Percentiles rank a stretch among this genome's conserved stretches.
phyloP scores from a whole-genome alignment of 2,113 vertebrate species.

The Crotalus tigris region DNA sequence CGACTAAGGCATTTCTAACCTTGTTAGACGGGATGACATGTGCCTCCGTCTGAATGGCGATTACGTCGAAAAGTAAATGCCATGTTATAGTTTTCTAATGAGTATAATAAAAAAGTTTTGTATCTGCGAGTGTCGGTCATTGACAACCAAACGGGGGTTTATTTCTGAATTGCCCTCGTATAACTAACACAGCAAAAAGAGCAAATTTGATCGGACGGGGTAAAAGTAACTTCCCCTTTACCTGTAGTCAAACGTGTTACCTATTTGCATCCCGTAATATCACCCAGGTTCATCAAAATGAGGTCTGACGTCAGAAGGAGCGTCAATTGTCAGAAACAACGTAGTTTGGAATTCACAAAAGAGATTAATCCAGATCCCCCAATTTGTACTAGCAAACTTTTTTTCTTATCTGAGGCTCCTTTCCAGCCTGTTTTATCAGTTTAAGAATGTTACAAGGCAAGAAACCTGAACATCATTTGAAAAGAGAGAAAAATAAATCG shows the following conservation, averaged over 20 bases:
- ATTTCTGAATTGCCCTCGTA: too few species aligned
- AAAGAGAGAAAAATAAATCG: background rate
- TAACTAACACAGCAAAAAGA: too few species aligned
- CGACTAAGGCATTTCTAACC: too few species aligned
- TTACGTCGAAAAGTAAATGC: too few species aligned
- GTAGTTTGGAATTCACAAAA: background rate
- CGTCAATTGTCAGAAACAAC: fast-evolving
- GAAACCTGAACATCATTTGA: background rate
- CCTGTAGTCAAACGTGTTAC: background rate
- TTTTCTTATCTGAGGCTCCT: background rate
- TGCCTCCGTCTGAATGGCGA: too few species aligned
- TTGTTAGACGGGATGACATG: too few species aligned
- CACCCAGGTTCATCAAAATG: background rate
- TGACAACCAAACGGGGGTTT: too few species aligned
- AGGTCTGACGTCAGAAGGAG: background rate
- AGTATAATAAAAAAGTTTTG: too few species aligned
- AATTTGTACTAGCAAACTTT: background rate
- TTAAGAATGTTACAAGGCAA: background rate
- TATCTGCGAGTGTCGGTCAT: too few species aligned
- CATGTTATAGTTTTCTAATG: too few species aligned
- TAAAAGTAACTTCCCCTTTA: too few species aligned
- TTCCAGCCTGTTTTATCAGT: background rate
- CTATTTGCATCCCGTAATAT: background rate
- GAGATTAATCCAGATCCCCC: background rate
- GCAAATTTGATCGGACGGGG: too few species aligned